Percentiles rank a stretch among this genome's conserved stretches.
These are phyloP conservation scores for Chiloscyllium plagiosum DNA, from an alignment of 2,113 vertebrate species.

Conservation along the genomic window DNA sequence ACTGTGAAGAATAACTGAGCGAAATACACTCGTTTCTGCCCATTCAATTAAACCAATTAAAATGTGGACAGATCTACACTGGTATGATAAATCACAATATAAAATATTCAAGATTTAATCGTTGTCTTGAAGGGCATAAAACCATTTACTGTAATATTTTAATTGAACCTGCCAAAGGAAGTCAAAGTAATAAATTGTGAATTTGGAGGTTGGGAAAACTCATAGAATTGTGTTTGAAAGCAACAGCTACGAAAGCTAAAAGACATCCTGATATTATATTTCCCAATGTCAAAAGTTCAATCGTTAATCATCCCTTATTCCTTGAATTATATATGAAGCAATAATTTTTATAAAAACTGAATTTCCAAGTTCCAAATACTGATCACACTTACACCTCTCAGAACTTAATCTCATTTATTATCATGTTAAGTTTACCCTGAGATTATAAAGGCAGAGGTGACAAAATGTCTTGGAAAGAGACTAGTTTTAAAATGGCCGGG, in stretches of 20 bases:
- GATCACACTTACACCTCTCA: background rate
- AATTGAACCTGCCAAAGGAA: background rate
- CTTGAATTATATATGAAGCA: background rate
- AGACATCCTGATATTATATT: background rate
- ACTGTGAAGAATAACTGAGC: no score
- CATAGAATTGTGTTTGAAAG: background rate
- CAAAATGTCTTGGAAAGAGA: no score
- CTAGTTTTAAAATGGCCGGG: no score
- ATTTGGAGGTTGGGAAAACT: background rate
- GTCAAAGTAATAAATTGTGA: background rate
- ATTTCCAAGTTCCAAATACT: background rate
- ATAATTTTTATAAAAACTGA: background rate
- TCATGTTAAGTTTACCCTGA: background rate
- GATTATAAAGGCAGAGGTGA: background rate
- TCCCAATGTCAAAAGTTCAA: background rate
- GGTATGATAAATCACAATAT: background rate
- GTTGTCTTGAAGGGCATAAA: background rate
- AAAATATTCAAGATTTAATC: background rate
- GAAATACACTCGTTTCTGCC: no score
- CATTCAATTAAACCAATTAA: no score
- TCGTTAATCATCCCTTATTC: background rate
- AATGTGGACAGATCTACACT: no score
- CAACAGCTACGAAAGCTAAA: background rate
- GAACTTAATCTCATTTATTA: background rate
- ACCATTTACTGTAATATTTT: background rate